Evolutionary conservation across 2,797 vertebrate genomes (phyloP).

Genomic region (Malacoraja senta): DNA sequence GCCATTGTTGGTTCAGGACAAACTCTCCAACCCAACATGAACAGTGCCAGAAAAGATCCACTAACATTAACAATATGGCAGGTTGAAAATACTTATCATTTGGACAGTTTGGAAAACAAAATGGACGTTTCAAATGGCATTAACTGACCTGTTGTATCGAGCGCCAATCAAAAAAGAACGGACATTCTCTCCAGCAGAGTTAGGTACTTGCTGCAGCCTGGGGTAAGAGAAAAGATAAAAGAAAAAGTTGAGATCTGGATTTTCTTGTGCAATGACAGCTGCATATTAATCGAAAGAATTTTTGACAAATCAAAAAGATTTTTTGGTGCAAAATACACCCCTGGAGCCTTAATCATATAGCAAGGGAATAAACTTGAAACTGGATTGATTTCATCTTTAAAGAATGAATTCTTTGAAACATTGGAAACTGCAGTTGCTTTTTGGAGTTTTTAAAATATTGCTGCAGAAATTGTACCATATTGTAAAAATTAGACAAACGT

Average conservation of each 20-base stretch:
- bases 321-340: constrained; percentile 75
- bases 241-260: constrained; percentile 72
- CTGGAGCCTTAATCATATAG: constrained; percentile 77
- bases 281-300: constrained; percentile 97
- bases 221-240: constrained; percentile 86
- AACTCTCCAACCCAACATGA: not conserved
- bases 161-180: constrained; percentile 49
- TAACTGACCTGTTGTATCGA: constrained; percentile 48
- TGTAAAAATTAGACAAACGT: constrained; percentile 84
- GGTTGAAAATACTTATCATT: constrained; percentile 1
- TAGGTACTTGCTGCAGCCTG: constrained; percentile 62
- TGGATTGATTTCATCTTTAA: constrained; percentile 97
- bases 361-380: constrained; percentile 84
- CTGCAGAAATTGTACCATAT: constrained; percentile 91
- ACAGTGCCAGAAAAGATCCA: not conserved
- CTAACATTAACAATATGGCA: not conserved
- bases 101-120: not conserved
- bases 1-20: not conserved
- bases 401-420: constrained; percentile 83
- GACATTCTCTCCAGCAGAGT: constrained; percentile 53
- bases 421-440: constrained; percentile 75
- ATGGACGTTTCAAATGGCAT: not conserved
- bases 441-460: constrained; percentile 67
- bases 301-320: constrained; percentile 95
- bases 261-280: constrained; percentile 89